Conservation (phyloP, 2,888 invertebrate species). For the Phasia obesa region DNA sequence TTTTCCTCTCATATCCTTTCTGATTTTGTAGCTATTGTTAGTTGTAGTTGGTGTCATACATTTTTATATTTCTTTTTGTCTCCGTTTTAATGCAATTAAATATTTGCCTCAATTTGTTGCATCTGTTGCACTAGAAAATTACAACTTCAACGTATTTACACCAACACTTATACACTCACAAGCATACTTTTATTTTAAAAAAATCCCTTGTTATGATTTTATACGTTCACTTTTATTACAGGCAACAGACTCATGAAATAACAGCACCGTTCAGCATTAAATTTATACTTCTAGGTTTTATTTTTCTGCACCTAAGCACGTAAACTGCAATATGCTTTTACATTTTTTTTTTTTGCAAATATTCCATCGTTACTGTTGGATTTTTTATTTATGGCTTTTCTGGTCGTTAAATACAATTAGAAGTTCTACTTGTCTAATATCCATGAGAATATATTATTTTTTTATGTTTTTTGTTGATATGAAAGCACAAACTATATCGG, state of each 20-base stretch:
- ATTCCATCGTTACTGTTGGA: conserved; percentile 14
- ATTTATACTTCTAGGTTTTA: conserved; percentile 3
- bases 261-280: background rate
- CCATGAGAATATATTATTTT: background rate
- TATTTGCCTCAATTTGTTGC: conserved; percentile 64
- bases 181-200: background rate
- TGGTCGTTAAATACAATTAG: conserved; percentile 21
- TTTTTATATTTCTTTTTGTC: conserved; percentile 8
- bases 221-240: conserved; percentile 27
- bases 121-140: conserved; percentile 68
- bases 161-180: background rate
- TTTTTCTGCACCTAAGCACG: conserved; percentile 20
- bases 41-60: conserved; percentile 23
- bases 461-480: too few species aligned
- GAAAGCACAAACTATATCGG: background rate
- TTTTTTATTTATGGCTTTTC: conserved; percentile 24
- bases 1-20: conserved; percentile 46
- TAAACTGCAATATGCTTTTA: conserved; percentile 46
- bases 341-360: conserved; percentile 10
- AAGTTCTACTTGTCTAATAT: conserved; percentile 6
- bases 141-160: conserved; percentile 54
- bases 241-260: conserved; percentile 22
- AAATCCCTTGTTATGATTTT: background rate
- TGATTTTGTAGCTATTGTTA: conserved; percentile 9
- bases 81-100: conserved; percentile 60